Evolutionary conservation across 2,797 vertebrate species (phyloP), one percentile per base, ranked within the genome.

Genomic region (Enteromius trimaculatus): DNA sequence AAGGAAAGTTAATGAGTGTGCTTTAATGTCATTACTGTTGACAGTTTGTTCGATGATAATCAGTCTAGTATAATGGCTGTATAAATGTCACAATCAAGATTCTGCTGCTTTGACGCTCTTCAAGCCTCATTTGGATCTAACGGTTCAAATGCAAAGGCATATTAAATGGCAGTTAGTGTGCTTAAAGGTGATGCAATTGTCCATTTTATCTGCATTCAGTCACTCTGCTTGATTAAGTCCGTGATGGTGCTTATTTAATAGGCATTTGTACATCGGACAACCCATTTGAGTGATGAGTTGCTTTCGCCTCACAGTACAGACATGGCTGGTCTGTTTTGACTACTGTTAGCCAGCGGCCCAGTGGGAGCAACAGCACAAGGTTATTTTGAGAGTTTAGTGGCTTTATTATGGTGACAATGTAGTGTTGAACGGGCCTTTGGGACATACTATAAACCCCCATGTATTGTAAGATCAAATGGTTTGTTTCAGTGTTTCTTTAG

Each of bases 131-230:
- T 87, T 84, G 58, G 66, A 75, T 84, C 62, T 49, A 80, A 86
- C 39, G 2, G 58, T 62, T 51, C 68, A 77, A 85, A 82, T 60
- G 58, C 34, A 74, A 84, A 88, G 79, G 72, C 76, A 68, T 79
- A 84, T 88, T 86, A 86, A 77, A 58, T 82, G 51, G 62, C 55
- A 82, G 58, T 84, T 83, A 81, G 68, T 72, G 62, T 0, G 21
- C 77, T 88, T 84, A 86, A 80, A 88, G 85, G 84, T 88, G 81
- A 89, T 72, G 77, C 34, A 77, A 75, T 53, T 85, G 87, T 91
- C 90, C 86, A 91, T 93, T 90, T 91, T 88, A 92, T 91, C 84
- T 85, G 84, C 84, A 86, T 90, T 90, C 88, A 90, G 81, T 79
- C 87, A 86, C 88, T 88, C 69, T 83, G 80, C 69, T 69, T 87